Percentiles rank a stretch among this genome's conserved stretches.
Conservation (phyloP, 2,797 vertebrate genomes). For the Pagetopsis macropterus region DNA sequence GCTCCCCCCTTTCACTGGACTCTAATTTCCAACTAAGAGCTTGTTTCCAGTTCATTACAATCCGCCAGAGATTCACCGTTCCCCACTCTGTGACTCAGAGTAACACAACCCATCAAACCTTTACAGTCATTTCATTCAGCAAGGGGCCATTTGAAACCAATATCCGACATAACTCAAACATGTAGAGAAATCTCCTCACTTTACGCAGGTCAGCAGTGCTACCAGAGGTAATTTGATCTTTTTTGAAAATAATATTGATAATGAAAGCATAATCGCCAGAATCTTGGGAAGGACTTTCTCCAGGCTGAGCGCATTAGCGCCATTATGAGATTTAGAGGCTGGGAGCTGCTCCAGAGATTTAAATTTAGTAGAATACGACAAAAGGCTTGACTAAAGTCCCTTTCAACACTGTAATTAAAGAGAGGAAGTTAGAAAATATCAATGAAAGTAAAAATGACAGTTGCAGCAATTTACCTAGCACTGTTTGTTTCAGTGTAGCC, state of each 20-base stretch:
- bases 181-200: constrained; percentile 53
- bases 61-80: constrained; percentile 65
- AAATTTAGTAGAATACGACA: constrained; percentile 50
- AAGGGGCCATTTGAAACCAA: constrained; percentile 69
- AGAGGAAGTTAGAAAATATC: constrained; percentile 33
- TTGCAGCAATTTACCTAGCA: constrained; percentile 3
- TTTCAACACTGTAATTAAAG: constrained; percentile 45
- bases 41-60: constrained; percentile 70
- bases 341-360: constrained; percentile 50
- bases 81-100: constrained; percentile 58
- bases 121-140: constrained; percentile 72
- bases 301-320: constrained; percentile 52
- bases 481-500: not conserved
- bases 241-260: constrained; percentile 70
- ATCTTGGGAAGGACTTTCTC: constrained; percentile 48
- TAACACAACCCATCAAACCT: constrained; percentile 74
- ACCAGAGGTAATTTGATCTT: constrained; percentile 51
- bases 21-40: constrained; percentile 61
- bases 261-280: constrained; percentile 65
- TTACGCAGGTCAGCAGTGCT: constrained; percentile 50
- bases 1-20: constrained; percentile 24
- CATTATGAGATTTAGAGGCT: constrained; percentile 70
- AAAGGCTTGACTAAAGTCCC: constrained; percentile 43
- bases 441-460: constrained; percentile 11
- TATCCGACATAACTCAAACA: constrained; percentile 70